Percentiles rank a stretch among this genome's conserved stretches.
Evolutionary conservation across 2,113 vertebrate genomes (phyloP).

Genomic region (Triplophysa tibetana): DNA sequence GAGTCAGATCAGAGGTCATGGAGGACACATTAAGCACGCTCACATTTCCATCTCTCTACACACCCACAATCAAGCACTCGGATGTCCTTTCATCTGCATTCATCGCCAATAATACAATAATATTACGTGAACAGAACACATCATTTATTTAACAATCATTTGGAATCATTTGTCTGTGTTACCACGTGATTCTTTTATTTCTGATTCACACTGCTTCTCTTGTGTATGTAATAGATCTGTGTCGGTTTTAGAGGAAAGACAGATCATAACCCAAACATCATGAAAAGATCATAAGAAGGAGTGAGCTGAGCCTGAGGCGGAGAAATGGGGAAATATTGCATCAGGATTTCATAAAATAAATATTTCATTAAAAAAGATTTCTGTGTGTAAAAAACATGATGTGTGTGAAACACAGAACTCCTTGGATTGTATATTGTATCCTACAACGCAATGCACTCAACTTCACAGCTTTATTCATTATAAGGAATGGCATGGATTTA

Average conservation of each 20-base stretch:
- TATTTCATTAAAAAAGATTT: neutral
- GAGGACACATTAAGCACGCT: conserved; percentile 26
- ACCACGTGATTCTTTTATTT: neutral
- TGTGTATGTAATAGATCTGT: neutral
- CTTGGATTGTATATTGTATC: too few relatives aligned
- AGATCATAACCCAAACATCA: neutral
- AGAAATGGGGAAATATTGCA: conserved; percentile 1
- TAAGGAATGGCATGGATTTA: too few relatives aligned
- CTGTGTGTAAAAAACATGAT: too few relatives aligned
- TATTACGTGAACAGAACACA: neutral
- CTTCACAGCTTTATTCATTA: too few relatives aligned
- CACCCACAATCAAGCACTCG: neutral
- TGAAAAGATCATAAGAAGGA: neutral
- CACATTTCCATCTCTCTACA: conserved; percentile 16
- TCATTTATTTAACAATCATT: neutral
- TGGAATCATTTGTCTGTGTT: neutral
- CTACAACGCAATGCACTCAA: too few relatives aligned
- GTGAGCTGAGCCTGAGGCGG: neutral
- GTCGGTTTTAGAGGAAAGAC: neutral
- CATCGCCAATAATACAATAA: neutral
- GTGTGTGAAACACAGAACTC: too few relatives aligned
- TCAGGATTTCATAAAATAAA: conserved; percentile 8
- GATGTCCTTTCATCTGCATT: neutral
- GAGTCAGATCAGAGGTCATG: conserved; percentile 16
- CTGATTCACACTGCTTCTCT: neutral